phyloP scores from a whole-genome alignment of 2,888 invertebrate species.

The Malacosoma neustria region DNA sequence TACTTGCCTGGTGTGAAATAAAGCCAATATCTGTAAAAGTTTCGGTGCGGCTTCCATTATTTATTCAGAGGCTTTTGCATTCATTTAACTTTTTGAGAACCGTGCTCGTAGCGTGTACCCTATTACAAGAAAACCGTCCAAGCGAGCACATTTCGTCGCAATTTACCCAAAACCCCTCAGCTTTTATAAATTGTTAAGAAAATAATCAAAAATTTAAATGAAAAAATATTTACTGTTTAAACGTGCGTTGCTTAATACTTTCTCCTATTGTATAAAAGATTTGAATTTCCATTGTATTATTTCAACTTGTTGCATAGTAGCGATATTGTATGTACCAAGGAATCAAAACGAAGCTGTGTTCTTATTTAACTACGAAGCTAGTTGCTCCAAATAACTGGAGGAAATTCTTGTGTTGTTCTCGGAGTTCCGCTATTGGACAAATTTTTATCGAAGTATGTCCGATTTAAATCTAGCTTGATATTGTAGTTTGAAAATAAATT shows the following conservation, averaged over 20 bases:
- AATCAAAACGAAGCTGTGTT: not conserved
- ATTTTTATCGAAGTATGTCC: not conserved
- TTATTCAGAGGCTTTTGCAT: conserved; percentile 51
- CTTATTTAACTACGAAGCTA: not conserved
- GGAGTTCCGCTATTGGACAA: not conserved
- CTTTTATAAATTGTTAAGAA: conserved; percentile 16
- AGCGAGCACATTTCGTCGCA: conserved; percentile 29
- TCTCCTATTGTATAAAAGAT: not conserved
- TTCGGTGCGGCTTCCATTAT: conserved; percentile 41
- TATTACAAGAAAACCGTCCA: conserved; percentile 28
- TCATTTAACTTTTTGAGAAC: conserved; percentile 40
- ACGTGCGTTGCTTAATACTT: not conserved
- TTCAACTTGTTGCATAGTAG: not conserved
- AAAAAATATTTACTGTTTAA: not conserved
- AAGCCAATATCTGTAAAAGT: conserved; percentile 60
- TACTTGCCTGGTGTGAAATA: conserved; percentile 47
- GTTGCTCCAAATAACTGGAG: not conserved
- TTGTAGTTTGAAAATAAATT: not conserved
- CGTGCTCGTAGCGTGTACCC: conserved; percentile 17
- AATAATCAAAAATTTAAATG: not conserved
- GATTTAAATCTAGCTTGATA: not conserved
- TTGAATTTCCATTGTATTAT: not conserved
- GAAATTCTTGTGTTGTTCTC: not conserved
- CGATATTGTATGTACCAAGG: not conserved
- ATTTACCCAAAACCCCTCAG: conserved; percentile 23